Evolutionary conservation across 1,140 invertebrate species (phyloP).

Genomic region (Pseudomyrmex gracilis): DNA sequence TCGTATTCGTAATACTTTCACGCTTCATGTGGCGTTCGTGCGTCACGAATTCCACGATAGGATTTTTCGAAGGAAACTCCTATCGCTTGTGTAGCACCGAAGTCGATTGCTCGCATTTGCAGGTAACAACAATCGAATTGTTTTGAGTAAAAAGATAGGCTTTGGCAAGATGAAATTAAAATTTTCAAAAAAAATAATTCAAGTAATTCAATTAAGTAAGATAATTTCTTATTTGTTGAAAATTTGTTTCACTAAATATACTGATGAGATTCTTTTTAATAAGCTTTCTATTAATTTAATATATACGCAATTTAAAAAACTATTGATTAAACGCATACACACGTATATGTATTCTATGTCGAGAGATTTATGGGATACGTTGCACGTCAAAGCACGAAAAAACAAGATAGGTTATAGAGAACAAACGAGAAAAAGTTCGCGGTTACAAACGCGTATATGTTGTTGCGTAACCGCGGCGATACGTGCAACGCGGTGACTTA

Average conservation of each 20-base stretch:
- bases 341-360: not conserved
- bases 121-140: not conserved
- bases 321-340: not conserved
- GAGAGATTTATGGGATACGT: constrained; percentile 4
- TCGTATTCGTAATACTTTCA: constrained; percentile 49
- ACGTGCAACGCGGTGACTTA: constrained; percentile 2
- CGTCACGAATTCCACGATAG: constrained; percentile 44
- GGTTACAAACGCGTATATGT: not conserved
- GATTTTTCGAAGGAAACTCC: constrained; percentile 52
- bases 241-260: too few relatives aligned
- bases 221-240: too few relatives aligned
- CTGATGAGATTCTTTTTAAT: too few relatives aligned
- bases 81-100: not conserved
- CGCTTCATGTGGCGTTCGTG: constrained; percentile 54
- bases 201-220: too few relatives aligned
- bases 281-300: too few relatives aligned
- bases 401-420: not conserved
- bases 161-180: too few relatives aligned
- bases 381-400: not conserved
- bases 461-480: not conserved
- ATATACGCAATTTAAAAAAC: not conserved
- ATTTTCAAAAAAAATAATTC: too few relatives aligned
- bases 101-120: not conserved
- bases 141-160: not conserved
- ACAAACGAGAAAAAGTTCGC: constrained; percentile 1